A percentile compares a stretch with the other conserved stretches of the same genome.
phyloP scores from a whole-genome alignment of 2,113 vertebrate genomes.

The Lagopus leucura region DNA sequence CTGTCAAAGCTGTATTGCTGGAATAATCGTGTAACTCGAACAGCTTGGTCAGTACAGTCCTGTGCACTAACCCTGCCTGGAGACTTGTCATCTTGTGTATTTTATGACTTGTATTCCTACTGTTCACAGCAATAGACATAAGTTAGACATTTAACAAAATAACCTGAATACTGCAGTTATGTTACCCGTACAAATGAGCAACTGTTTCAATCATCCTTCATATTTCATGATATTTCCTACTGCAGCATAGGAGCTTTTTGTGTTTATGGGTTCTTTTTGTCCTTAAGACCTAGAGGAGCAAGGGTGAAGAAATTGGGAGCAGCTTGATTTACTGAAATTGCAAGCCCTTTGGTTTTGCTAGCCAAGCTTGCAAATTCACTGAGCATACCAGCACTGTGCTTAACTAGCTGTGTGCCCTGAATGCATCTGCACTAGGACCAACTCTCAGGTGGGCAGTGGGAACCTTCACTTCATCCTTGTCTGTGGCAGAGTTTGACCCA shows the following conservation, averaged over 20 bases:
- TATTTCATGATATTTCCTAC: background rate
- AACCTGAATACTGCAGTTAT: background rate
- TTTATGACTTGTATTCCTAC: constrained; percentile 1
- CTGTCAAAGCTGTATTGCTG: background rate
- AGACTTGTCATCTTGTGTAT: background rate
- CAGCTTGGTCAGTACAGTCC: background rate
- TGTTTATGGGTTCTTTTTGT: background rate
- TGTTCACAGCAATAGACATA: background rate
- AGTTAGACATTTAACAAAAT: background rate
- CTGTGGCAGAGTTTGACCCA: background rate
- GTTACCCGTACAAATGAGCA: background rate
- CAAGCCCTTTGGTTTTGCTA: background rate
- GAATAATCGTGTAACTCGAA: background rate
- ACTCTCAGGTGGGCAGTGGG: background rate
- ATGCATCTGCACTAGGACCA: background rate
- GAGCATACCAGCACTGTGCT: background rate
- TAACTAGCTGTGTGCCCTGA: background rate
- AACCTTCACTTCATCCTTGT: background rate
- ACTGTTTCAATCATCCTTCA: background rate
- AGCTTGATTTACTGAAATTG: background rate
- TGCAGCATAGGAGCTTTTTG: background rate
- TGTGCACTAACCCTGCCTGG: background rate
- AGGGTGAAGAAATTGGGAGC: background rate
- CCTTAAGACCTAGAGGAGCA: background rate
- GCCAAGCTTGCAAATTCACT: background rate